Evolutionary conservation across 1,140 invertebrate genomes (phyloP), one percentile per base, ranked within the genome.

Genomic region (Frieseomelitta varia): DNA sequence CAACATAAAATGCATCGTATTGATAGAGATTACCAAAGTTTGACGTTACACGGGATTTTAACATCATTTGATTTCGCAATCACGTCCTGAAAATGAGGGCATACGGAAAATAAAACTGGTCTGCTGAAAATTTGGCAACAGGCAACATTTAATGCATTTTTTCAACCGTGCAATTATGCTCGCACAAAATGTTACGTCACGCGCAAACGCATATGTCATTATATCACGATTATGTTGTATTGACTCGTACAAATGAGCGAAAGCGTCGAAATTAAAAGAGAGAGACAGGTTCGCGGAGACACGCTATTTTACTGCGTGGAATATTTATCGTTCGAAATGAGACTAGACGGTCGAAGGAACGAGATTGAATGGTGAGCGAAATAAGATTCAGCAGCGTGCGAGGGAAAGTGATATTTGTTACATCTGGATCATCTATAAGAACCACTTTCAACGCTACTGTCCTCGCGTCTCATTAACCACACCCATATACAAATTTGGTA

Each of bases 361-460:
- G 19, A 63, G 21, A 27, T 34, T 8, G 27, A 61, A 61, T 15
- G 39, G 10, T 47, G 58, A 75, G 4, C 71, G 53, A 75, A 39
- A 51, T 58, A n/a, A 53, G 34, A 58, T 83, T 68, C 67, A 81
- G 19, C 1, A 0, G 24, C 8, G 8, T n/a, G 27, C 47, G 15
- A 67, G 84, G 71, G 80, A 85, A 85, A 85, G 80, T 83, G 73
- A 83, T 85, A 63, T 30, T 77, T 21, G 72, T 76, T 79, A 24
- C 65, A 82, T 83, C 73, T 75, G 80, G 80, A 83, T 76, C 65
- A 55, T 83, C 73, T 71, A 68, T 76, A 56, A 75, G 53, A 21
- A 72, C 80, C 79, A 85, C 80, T 85, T 85, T 85, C 80, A 53
- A 77, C 74, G 56, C 55, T 58, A 72, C 61, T 39, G 30, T 81